phyloP scores from a whole-genome alignment of 2,113 vertebrate genomes.

The Gallinago paraguaiae region DNA sequence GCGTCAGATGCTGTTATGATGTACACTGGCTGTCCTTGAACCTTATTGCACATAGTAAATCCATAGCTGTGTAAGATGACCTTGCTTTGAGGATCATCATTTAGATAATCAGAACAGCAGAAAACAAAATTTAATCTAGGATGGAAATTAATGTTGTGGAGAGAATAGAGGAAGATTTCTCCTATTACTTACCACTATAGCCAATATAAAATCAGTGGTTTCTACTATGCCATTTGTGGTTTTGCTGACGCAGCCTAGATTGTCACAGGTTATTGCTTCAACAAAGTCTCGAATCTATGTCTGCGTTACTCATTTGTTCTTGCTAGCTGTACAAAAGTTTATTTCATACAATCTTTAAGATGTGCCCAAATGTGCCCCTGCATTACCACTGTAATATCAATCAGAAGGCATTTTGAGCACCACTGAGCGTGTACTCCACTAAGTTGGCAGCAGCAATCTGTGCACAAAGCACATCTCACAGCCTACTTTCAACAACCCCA shows the following conservation, averaged over 20 bases:
- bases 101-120: not conserved
- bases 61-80: not conserved
- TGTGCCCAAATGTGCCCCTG: not conserved
- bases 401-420: constrained; percentile 2
- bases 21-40: not conserved
- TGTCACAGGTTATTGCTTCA: not conserved
- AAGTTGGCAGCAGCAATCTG: not conserved
- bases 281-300: not conserved
- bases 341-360: not conserved
- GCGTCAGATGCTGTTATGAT: not conserved
- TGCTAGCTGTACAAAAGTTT: not conserved
- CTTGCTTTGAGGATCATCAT: not conserved
- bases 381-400: not conserved
- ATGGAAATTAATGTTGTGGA: not conserved
- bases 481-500: not conserved
- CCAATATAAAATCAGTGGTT: not conserved
- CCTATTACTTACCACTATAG: not conserved
- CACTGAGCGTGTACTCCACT: not conserved
- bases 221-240: not conserved
- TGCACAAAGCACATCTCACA: not conserved
- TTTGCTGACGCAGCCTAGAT: not conserved
- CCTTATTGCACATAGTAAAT: not conserved
- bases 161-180: not conserved
- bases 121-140: not conserved
- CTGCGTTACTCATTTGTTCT: constrained; percentile 15